These are phyloP conservation scores for Mythimna lalbum DNA, from an alignment of 2,888 invertebrate genomes.

Conservation along the genomic window DNA sequence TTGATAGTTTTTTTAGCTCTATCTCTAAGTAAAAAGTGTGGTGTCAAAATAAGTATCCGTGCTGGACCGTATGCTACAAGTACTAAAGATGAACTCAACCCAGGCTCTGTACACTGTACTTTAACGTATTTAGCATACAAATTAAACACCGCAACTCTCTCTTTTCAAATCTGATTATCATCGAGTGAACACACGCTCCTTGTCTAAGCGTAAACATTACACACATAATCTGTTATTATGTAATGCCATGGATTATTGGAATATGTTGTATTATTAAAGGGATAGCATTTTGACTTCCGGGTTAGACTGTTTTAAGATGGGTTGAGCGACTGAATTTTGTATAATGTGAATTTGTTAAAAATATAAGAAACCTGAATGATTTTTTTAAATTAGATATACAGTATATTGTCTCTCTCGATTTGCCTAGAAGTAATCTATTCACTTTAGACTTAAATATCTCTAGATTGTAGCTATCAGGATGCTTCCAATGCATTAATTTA, in stretches of 20 bases:
- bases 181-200: conserved; percentile 30
- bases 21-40: background rate
- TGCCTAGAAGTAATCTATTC: no score
- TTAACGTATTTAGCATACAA: conserved; percentile 53
- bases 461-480: no score
- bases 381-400: no score
- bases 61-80: background rate
- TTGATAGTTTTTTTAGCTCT: background rate
- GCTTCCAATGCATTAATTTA: background rate
- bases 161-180: conserved; percentile 56
- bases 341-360: no score
- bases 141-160: conserved; percentile 56
- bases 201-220: conserved; percentile 44
- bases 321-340: no score
- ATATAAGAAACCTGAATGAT: no score
- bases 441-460: no score
- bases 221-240: conserved; percentile 17
- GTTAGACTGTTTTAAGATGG: no score
- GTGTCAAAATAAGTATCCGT: background rate
- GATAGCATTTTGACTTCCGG: no score
- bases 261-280: no score
- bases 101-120: conserved; percentile 10
- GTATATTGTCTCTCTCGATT: no score
- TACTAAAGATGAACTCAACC: conserved; percentile 12
- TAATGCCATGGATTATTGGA: background rate